A percentile compares a stretch with the other conserved stretches of the same genome.
phyloP scores from a whole-genome alignment of 1,140 invertebrate species.

The Protaetia brevitarsis region DNA sequence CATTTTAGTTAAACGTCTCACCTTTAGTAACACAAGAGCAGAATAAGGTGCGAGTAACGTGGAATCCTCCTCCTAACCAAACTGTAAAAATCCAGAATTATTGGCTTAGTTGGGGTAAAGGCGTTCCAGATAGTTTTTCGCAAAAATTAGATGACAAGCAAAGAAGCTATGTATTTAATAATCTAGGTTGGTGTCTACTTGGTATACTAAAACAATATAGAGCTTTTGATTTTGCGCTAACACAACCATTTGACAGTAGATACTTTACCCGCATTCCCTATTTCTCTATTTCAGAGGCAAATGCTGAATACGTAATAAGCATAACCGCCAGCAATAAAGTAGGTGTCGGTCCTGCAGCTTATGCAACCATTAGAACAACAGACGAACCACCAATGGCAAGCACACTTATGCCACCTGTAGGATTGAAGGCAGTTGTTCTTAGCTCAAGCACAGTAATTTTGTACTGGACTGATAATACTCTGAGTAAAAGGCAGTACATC shows the following conservation, averaged over 20 bases:
- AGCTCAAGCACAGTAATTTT: slow-evolving; percentile 86
- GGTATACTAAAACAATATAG: no score
- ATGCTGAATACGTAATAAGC: slow-evolving; percentile 94
- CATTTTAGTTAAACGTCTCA: not conserved
- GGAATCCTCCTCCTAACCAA: slow-evolving; percentile 75
- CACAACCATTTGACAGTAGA: not conserved
- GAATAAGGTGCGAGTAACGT: slow-evolving; percentile 76
- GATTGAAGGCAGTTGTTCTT: slow-evolving; percentile 80
- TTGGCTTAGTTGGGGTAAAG: slow-evolving; percentile 91
- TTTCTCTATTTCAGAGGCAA: slow-evolving; percentile 60
- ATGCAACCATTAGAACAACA: slow-evolving; percentile 84
- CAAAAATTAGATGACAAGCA: slow-evolving; percentile 77
- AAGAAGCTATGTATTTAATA: slow-evolving; percentile 76
- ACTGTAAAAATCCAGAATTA: slow-evolving; percentile 87
- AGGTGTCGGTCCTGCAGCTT: slow-evolving; percentile 86
- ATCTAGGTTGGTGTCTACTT: slow-evolving; percentile 62
- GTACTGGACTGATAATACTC: slow-evolving; percentile 92
- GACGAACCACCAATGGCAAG: slow-evolving; percentile 55
- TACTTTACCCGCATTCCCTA: slow-evolving; percentile 10
- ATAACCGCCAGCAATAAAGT: slow-evolving; percentile 86
- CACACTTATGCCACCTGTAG: slow-evolving; percentile 85
- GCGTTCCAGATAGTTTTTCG: slow-evolving; percentile 84
- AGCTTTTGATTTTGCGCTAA: no score
- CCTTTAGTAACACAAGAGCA: slow-evolving; percentile 6
- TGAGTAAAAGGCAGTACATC: slow-evolving; percentile 74